Percentiles rank a stretch among this genome's conserved stretches.
Evolutionary conservation across 2,797 vertebrate species (phyloP).

Genomic region (Melanotaenia pygmaea): DNA sequence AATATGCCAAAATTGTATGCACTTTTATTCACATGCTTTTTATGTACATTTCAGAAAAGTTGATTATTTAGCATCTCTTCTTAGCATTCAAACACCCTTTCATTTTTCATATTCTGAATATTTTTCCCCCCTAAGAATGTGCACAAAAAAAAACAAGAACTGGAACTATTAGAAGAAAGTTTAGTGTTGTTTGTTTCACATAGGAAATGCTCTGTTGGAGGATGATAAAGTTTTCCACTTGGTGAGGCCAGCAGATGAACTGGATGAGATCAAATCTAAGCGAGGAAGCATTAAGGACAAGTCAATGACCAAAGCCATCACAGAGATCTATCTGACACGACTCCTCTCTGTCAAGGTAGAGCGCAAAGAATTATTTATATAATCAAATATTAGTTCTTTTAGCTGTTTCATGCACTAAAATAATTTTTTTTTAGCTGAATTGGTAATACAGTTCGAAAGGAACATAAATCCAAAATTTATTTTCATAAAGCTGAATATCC

Average conservation of each 20-base stretch:
- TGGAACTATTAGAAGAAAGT: constrained; percentile 15
- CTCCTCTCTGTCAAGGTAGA: constrained; percentile 97
- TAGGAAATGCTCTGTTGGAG: constrained; percentile 92
- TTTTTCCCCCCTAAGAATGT: constrained; percentile 28
- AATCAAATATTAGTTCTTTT: constrained; percentile 18
- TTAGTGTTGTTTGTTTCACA: neutral
- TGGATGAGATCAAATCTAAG: constrained; percentile 97
- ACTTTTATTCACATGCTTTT: constrained; percentile 59
- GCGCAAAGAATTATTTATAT: constrained; percentile 66
- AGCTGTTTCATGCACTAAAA: constrained; percentile 3
- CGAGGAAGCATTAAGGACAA: constrained; percentile 97
- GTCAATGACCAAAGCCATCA: constrained; percentile 98
- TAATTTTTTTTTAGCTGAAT: constrained; percentile 11
- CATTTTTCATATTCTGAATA: constrained; percentile 40
- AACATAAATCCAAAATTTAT: constrained; percentile 9
- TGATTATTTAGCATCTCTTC: constrained; percentile 52
- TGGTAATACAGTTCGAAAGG: neutral
- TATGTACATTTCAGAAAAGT: constrained; percentile 50
- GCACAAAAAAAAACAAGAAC: constrained; percentile 40
- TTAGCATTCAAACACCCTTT: constrained; percentile 28
- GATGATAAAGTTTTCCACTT: constrained; percentile 98
- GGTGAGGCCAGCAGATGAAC: constrained; percentile 91
- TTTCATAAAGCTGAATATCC: constrained; percentile 4
- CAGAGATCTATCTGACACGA: constrained; percentile 97
- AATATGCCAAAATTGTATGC: constrained; percentile 47